phyloP scores from a whole-genome alignment of 2,888 invertebrate species.

The Apocheima hispidaria region DNA sequence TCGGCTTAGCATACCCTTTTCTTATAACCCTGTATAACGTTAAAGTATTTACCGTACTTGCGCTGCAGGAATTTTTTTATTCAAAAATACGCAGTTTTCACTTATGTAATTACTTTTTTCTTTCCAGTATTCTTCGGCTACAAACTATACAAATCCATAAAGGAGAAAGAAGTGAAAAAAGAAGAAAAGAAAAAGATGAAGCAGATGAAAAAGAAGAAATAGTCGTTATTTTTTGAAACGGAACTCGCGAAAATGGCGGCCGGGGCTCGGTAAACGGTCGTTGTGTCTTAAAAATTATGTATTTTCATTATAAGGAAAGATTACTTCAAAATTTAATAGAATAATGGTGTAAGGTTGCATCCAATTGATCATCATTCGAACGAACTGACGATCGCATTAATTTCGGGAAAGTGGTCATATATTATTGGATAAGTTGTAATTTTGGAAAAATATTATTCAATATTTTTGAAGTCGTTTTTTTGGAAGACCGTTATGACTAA shows the following conservation, averaged over 20 bases:
- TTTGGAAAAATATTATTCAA: too few relatives aligned
- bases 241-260: conserved; percentile 33
- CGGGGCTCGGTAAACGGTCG: conserved; percentile 34
- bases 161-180: conserved; percentile 90
- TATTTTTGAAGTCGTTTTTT: too few relatives aligned
- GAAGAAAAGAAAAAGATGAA: conserved; percentile 94
- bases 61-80: conserved; percentile 2
- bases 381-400: too few relatives aligned
- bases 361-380: too few relatives aligned
- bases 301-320: conserved; percentile 22
- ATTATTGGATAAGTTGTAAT: too few relatives aligned
- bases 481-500: too few relatives aligned
- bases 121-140: conserved; percentile 94
- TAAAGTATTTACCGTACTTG: too few relatives aligned
- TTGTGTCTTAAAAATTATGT: conserved; percentile 40
- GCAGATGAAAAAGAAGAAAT: conserved; percentile 93
- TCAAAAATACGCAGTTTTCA: too few relatives aligned
- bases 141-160: conserved; percentile 92
- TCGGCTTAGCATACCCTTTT: too few relatives aligned
- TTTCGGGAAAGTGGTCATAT: too few relatives aligned
- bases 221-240: conserved; percentile 34
- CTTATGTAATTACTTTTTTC: conserved; percentile 38
- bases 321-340: conserved; percentile 2
- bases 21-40: too few relatives aligned
- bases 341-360: too few relatives aligned